Base-by-base conservation (phyloP, 2,797 vertebrate genomes). In the Fringilla coelebs region DNA sequence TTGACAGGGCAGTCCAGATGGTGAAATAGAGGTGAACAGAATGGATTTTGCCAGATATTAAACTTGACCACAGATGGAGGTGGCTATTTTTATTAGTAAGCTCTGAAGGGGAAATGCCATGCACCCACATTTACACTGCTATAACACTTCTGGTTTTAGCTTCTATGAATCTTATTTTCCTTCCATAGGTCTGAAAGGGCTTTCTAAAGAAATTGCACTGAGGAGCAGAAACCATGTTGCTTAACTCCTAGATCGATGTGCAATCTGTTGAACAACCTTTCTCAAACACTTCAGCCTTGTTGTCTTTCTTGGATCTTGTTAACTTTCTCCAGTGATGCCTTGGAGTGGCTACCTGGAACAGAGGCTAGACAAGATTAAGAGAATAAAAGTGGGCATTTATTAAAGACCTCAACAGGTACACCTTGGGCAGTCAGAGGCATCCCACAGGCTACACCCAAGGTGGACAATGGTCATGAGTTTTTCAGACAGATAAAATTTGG, bases 11-110 rank as follows among this genome's bases (percentile, higher is more conserved):
- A 89, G 51, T 71, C 73, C 88, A 88, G 45, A 79, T 43, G 83
- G 92, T 85, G 81, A 95, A 92, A 95, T 80, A 90, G 92, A 94
- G 92, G 95, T 83, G 95, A 96, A 85, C 49, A 80, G 81, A 96
- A 95, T 68, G 65, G 90, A 75, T 94, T 96, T 90, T 96, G 65
- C 63, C 79, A 90, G 89, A 85, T 94, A 97, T 94, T 95, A 95
- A 96, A 94, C 90, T 93, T 96, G 95, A 95, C 90, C 95, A 93
- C 54, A 68, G 75, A 86, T 1, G 16, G 67, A 95, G 70, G 45
- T 83, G 72, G 84, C 65, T 94, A 25, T 91, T 94, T 94, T 94
- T 89, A 83, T 95, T 85, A 89, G 84, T 77, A 85, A 85, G 90
- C 87, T 92, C 84, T 96, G 89, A 82, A 72, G 85, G 65, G 46